Conservation (phyloP, 2,888 invertebrate species). For the Noctua pronuba region DNA sequence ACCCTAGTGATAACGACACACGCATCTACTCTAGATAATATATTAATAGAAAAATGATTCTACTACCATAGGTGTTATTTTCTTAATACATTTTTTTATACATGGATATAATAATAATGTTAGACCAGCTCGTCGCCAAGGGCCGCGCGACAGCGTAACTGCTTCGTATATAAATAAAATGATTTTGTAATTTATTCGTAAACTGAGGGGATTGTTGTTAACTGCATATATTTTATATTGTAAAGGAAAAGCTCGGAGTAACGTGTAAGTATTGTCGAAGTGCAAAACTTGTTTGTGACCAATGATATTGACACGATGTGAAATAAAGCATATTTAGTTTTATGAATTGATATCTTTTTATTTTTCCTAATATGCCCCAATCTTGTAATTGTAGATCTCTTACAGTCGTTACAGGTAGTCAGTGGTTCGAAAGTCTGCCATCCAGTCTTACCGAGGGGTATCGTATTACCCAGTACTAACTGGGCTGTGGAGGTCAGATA, state of each 20-base stretch:
- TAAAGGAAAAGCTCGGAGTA: constrained; percentile 78
- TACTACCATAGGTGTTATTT: constrained; percentile 56
- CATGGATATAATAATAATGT: constrained; percentile 26
- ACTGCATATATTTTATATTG: constrained; percentile 88
- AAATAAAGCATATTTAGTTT: constrained; percentile 90
- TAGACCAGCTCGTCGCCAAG: constrained; percentile 12
- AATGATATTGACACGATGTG: constrained; percentile 88
- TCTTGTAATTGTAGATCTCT: not conserved
- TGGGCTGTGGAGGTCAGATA: too few relatives aligned
- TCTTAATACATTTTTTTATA: constrained; percentile 50
- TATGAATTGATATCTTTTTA: constrained; percentile 75
- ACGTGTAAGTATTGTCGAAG: constrained; percentile 80
- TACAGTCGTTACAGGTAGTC: too few relatives aligned
- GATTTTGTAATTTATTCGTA: constrained; percentile 79
- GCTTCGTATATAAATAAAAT: constrained; percentile 68
- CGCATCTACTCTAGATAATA: constrained; percentile 38
- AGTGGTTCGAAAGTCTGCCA: too few relatives aligned
- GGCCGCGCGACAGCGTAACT: constrained; percentile 49
- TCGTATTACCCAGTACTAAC: too few relatives aligned
- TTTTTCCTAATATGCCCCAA: constrained; percentile 54
- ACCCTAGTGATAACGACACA: constrained; percentile 6
- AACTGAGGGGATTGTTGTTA: constrained; percentile 84
- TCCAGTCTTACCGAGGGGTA: too few relatives aligned
- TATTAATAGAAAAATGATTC: constrained; percentile 37
- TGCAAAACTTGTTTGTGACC: constrained; percentile 87